These are phyloP conservation scores for Tenthredo amoena DNA, from an alignment of 2,888 invertebrate species.

Conservation along the genomic window DNA sequence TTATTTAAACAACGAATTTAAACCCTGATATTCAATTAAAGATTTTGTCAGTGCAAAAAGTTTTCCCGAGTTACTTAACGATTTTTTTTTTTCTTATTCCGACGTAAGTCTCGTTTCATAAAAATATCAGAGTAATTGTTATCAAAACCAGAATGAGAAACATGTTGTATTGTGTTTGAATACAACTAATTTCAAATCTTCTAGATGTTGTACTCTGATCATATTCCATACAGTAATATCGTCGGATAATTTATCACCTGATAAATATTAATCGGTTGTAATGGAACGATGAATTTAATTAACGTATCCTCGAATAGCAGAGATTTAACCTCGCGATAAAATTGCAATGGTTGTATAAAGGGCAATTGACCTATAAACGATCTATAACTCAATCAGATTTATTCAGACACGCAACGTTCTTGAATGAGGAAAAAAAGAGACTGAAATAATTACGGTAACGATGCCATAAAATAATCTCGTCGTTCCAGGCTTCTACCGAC, in stretches of 20 bases:
- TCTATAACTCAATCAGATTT: neutral
- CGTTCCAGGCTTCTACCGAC: neutral
- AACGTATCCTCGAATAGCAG: neutral
- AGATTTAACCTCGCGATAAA: neutral
- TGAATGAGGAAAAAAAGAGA: neutral
- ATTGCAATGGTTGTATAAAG: neutral
- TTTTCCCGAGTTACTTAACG: no score
- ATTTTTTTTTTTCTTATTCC: neutral
- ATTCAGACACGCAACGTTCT: neutral
- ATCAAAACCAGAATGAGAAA: neutral
- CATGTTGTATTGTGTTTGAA: no score
- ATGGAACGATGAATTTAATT: neutral
- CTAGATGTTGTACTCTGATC: no score
- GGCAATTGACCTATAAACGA: neutral
- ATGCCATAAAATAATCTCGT: neutral
- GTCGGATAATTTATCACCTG: neutral
- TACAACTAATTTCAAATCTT: neutral
- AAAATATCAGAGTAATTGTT: neutral
- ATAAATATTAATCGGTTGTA: neutral
- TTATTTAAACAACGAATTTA: neutral
- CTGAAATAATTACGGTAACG: neutral
- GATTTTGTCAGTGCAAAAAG: no score
- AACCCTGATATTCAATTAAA: neutral
- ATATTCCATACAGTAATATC: neutral
- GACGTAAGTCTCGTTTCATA: neutral